Evolutionary conservation across 1,140 invertebrate genomes (phyloP), one percentile per base, ranked within the genome.

Genomic region (Drosophila sproati): DNA sequence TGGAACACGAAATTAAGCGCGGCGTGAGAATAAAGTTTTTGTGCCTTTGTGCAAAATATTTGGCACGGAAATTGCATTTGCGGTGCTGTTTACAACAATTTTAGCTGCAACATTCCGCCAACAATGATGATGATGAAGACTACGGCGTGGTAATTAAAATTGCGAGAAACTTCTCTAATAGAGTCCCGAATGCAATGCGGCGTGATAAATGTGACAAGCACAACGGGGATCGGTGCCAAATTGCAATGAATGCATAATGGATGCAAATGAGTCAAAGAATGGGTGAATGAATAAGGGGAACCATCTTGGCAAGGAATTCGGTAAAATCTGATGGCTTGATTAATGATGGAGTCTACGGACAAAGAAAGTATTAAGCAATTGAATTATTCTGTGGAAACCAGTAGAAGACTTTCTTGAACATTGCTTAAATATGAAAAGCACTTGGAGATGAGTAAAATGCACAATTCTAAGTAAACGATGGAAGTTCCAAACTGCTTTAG

Each of bases 141-240:
- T 57, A 57, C 70, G 67, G 67, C 59, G 51, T 62, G 67, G 71
- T 75, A 75, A 71, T 75, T 75, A 75, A 75, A 72, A 72, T 61
- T 51, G 69, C 50, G 37, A 34, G 34, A 52, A 72, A 66, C 7
- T 66, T 47, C 28, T 43, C 55, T 48, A 66, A 76, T 51, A 60
- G 64, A 69, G 48, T 50, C 43, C 50, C 52, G 45, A 47, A 71
- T 57, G 67, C 73, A 68, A 59, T 70, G 61, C 69, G 69, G 73
- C 54, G 12, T 75, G 59, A 52, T 63, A 50, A 74, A 70, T 57
- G 59, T n/a, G 72, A n/a, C 50, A 56, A 55, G 57, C 28, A 45
- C 73, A 45, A 71, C n/a, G 39, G 59, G 67, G 54, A 70, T 10
- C 67, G 63, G 72, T 62, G 51, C 72, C 66, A 61, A 63, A 75